Conservation (phyloP, 1,140 invertebrate species). For the Drosophila pandora region DNA sequence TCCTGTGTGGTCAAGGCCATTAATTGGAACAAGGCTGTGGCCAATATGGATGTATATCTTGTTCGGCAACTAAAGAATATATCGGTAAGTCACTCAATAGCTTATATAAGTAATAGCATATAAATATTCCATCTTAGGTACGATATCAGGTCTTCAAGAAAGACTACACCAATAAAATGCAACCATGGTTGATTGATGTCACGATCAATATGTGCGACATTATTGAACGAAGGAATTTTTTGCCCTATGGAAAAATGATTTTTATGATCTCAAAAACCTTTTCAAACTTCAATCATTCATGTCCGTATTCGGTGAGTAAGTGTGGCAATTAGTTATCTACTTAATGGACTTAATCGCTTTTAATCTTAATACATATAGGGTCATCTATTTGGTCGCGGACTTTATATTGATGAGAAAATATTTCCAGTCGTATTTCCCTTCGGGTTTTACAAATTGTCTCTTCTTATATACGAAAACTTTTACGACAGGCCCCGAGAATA, state of each 20-base stretch:
- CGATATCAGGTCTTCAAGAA: neutral
- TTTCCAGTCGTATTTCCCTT: neutral
- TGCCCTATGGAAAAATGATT: neutral
- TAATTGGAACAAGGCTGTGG: neutral
- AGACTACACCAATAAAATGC: conserved; percentile 3
- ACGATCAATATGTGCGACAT: neutral
- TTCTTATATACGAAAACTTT: neutral
- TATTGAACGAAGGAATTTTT: neutral
- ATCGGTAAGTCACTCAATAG: neutral
- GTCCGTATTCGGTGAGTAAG: neutral
- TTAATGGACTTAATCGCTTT: too few species aligned
- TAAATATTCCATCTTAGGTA: neutral
- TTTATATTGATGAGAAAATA: neutral
- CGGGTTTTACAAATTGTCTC: neutral
- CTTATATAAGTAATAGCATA: neutral
- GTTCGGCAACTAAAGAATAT: neutral
- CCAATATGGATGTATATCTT: neutral
- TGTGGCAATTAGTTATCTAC: neutral
- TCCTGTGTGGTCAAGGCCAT: neutral
- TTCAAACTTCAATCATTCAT: conserved; percentile 1
- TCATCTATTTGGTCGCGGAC: neutral
- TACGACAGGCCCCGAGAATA: neutral
- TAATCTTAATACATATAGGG: neutral
- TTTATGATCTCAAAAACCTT: neutral
- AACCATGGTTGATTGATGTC: neutral